phyloP scores from a whole-genome alignment of 2,888 invertebrate genomes.

The Hirtodrosophila alboralis region DNA sequence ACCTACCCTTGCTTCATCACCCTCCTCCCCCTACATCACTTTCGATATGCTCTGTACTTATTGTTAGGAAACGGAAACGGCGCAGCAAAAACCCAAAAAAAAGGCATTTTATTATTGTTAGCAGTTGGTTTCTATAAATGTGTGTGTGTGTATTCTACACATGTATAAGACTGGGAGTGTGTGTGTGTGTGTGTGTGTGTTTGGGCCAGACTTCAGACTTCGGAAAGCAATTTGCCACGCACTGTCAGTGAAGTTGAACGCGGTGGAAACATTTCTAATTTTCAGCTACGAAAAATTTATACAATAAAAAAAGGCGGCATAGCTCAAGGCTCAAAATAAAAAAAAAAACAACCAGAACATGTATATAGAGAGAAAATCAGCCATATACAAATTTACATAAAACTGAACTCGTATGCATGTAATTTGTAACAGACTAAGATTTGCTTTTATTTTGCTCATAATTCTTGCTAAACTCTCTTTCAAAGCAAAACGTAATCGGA shows the following conservation, averaged over 20 bases:
- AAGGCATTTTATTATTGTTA: conserved; percentile 69
- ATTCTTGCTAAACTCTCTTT: neutral
- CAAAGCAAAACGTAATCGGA: conserved; percentile 19
- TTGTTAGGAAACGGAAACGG: conserved; percentile 67
- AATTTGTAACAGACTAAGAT: conserved; percentile 57
- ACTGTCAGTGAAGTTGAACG: conserved; percentile 80
- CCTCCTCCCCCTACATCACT: neutral
- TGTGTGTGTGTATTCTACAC: conserved; percentile 21
- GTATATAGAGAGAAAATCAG: conserved; percentile 23
- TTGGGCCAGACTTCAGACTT: conserved; percentile 66
- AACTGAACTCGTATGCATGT: conserved; percentile 52
- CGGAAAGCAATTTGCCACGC: conserved; percentile 80
- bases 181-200: conserved; percentile 23
- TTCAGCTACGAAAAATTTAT: conserved; percentile 77
- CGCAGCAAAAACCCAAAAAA: conserved; percentile 38
- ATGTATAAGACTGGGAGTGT: conserved; percentile 20
- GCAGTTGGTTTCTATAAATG: conserved; percentile 57
- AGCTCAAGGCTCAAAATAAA: conserved; percentile 39
- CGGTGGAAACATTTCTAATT: conserved; percentile 76
- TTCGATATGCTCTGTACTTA: conserved; percentile 39
- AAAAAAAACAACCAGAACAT: neutral
- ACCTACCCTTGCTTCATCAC: too few relatives aligned
- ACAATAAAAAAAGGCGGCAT: conserved; percentile 61
- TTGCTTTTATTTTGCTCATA: conserved; percentile 39
- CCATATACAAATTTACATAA: conserved; percentile 67